A percentile compares a stretch with the other conserved stretches of the same genome.
Evolutionary conservation across 2,113 vertebrate genomes (phyloP).

Genomic region (Cololabis saira): DNA sequence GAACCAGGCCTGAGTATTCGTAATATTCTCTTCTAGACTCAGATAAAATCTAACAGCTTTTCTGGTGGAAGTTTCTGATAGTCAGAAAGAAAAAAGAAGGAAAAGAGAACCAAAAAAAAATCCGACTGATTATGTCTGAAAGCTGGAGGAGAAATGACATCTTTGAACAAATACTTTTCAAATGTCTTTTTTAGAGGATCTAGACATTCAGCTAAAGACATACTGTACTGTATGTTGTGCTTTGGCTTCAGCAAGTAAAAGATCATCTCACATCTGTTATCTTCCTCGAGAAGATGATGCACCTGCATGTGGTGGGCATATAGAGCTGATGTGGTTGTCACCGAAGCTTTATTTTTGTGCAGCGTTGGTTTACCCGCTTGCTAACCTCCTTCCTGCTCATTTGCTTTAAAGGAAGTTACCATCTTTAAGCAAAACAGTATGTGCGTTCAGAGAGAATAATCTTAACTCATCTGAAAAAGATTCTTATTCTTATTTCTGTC

Average conservation of each 20-base stretch:
- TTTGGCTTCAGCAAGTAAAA: constrained; percentile 18
- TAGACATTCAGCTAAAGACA: constrained; percentile 6
- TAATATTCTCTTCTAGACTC: constrained; percentile 29
- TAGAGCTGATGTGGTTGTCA: constrained; percentile 26
- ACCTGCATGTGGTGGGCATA: constrained; percentile 60
- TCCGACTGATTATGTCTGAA: constrained; percentile 17
- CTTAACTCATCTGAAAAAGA: too few relatives aligned
- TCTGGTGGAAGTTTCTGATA: neutral
- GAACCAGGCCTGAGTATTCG: constrained; percentile 21
- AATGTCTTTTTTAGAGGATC: constrained; percentile 1
- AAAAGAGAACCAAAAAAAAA: neutral
- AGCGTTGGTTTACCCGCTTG: constrained; percentile 58
- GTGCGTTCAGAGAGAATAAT: neutral
- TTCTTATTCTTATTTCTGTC: too few relatives aligned
- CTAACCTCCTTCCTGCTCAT: constrained; percentile 46
- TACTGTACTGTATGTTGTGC: constrained; percentile 13
- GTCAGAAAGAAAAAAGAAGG: too few relatives aligned
- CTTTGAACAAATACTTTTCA: constrained; percentile 32
- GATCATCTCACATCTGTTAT: constrained; percentile 51
- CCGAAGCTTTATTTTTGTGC: constrained; percentile 45
- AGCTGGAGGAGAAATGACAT: constrained; percentile 17
- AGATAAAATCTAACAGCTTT: neutral
- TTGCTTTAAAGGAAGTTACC: constrained; percentile 75
- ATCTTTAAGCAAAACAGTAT: constrained; percentile 13
- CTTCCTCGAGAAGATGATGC: constrained; percentile 32